Base-by-base conservation (phyloP, 2,113 vertebrate species). In the Hymenochirus boettgeri region DNA sequence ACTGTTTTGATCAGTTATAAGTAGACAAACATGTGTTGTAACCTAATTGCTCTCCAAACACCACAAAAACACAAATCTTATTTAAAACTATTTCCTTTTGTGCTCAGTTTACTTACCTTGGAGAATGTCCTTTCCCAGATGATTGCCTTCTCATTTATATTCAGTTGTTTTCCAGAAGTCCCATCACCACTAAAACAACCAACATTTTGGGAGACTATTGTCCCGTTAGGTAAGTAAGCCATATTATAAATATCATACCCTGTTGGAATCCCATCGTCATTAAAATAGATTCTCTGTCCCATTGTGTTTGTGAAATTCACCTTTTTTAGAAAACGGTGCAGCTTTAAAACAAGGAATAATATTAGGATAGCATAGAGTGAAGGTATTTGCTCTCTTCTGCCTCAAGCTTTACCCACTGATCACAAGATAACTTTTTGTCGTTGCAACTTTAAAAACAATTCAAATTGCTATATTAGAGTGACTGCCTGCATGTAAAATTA, bases 191-290 rank as follows among this genome's bases (percentile, higher is more conserved):
- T 5, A 66, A 66, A 66, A 37, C 27, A 50, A 12, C 63, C 63
- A 57, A 66, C 46, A 57, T 10, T 50, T 51, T 66, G n/a, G 24
- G 54, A 57, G 50, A 57, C 47, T 17, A 24, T 51, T 25, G 63
- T 39, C 42, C 54, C 35, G 19, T 66, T 50, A 25, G 54, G 29
- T 25, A 57, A 51, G 22, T 50, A 2, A 23, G 58, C 19, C 2
- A 18, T 10, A 37, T 66, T 66, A 51, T 66, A 66, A 51, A 66
- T 66, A 66, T 66, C 54, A 37, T 58, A 66, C 21, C 45, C 29
- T 9, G 31, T 18, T 18, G 63, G 51, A 21, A 66, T 57, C 58
- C 51, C 55, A 27, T 46, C 63, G 25, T 58, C n/a, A 4, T 57
- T 50, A 51, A 66, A 66, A 48, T 39, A 66, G 21, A 66, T 66